Conservation (phyloP, 1,140 invertebrate species). For the Drosophila athabasca region DNA sequence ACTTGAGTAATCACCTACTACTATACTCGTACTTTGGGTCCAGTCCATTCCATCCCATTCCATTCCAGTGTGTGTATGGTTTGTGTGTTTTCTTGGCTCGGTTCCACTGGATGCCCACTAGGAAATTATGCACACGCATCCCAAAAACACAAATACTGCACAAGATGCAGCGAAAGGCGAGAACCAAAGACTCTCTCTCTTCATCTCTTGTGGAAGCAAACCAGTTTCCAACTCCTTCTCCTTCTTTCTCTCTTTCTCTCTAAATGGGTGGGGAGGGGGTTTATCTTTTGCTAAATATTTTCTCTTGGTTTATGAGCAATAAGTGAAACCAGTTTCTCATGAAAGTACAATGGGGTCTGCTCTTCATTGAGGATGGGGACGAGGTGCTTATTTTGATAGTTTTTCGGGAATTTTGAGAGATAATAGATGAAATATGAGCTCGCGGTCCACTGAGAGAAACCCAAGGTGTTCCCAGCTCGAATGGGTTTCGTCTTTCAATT, state of each 20-base stretch:
- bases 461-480: not conserved
- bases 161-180: slow-evolving; percentile 43
- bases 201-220: slow-evolving; percentile 22
- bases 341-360: slow-evolving; percentile 15
- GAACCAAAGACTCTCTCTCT: slow-evolving; percentile 25
- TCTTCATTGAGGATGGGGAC: slow-evolving; percentile 6
- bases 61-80: not conserved
- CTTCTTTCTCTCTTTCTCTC: slow-evolving; percentile 11
- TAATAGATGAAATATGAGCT: slow-evolving; percentile 37
- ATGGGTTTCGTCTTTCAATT: slow-evolving; percentile 35
- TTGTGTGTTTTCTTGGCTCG: slow-evolving; percentile 25
- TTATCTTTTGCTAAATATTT: slow-evolving; percentile 54
- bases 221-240: slow-evolving; percentile 44
- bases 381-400: slow-evolving; percentile 1
- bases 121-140: slow-evolving; percentile 76
- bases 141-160: slow-evolving; percentile 24
- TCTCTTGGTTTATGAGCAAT: slow-evolving; percentile 49
- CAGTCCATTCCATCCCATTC: not conserved
- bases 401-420: not conserved
- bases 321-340: slow-evolving; percentile 71
- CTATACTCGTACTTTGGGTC: not conserved
- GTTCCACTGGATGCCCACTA: slow-evolving; percentile 52
- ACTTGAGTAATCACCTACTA: slow-evolving; percentile 25
- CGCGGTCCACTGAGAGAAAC: slow-evolving; percentile 20
- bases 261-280: not conserved